phyloP scores from a whole-genome alignment of 2,888 invertebrate species.

The Pandemis cinnamomeana region DNA sequence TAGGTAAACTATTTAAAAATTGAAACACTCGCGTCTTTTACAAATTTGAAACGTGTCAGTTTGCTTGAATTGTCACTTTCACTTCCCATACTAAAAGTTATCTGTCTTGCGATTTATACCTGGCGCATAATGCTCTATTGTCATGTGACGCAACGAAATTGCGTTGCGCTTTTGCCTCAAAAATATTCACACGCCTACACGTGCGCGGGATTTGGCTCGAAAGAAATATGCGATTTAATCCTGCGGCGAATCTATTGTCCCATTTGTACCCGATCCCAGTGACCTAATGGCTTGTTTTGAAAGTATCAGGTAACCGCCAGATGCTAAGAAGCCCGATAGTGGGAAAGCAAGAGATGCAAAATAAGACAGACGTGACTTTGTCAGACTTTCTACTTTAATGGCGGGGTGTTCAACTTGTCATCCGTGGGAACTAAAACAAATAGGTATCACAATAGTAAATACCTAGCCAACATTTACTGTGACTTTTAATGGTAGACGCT shows the following conservation, averaged over 20 bases:
- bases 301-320: slow-evolving; percentile 77
- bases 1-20: slow-evolving; percentile 16
- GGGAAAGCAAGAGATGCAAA: slow-evolving; percentile 77
- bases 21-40: neutral
- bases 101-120: slow-evolving; percentile 50
- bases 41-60: slow-evolving; percentile 17
- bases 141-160: slow-evolving; percentile 59
- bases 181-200: slow-evolving; percentile 74
- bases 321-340: slow-evolving; percentile 72
- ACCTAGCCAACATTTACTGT: slow-evolving; percentile 58
- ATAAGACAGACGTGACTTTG: slow-evolving; percentile 79
- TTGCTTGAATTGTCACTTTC: slow-evolving; percentile 40
- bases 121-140: slow-evolving; percentile 49
- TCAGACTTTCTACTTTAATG: slow-evolving; percentile 77
- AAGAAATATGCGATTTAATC: slow-evolving; percentile 35
- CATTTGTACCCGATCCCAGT: slow-evolving; percentile 56
- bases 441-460: slow-evolving; percentile 63
- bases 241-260: slow-evolving; percentile 49
- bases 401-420: slow-evolving; percentile 74
- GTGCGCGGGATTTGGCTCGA: slow-evolving; percentile 61
- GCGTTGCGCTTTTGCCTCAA: slow-evolving; percentile 58
- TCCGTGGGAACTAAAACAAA: slow-evolving; percentile 79
- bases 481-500: slow-evolving; percentile 41
- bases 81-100: slow-evolving; percentile 38
- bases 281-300: slow-evolving; percentile 74